A percentile compares a stretch with the other conserved stretches of the same genome.
Evolutionary conservation across 2,888 invertebrate genomes (phyloP).

Genomic region (Drosophila phalerata): DNA sequence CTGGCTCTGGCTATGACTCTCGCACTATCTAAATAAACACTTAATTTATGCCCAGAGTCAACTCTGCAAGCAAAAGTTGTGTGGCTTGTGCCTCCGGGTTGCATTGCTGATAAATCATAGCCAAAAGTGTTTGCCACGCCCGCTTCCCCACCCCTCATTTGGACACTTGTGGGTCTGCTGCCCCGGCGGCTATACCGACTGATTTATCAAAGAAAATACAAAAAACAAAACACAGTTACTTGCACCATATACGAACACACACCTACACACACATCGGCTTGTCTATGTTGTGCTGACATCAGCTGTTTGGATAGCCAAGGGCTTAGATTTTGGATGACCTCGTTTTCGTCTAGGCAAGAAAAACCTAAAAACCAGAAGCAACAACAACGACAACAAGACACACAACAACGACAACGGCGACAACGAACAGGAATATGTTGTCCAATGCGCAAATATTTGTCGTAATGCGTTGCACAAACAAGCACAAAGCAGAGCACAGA

Average conservation of each 20-base stretch:
- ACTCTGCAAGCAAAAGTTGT: slow-evolving; percentile 38
- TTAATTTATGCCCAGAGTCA: slow-evolving; percentile 52
- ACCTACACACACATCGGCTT: not conserved
- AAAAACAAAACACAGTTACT: slow-evolving; percentile 47
- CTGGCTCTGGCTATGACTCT: not conserved
- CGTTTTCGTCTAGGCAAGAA: slow-evolving; percentile 58
- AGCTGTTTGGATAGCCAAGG: slow-evolving; percentile 73
- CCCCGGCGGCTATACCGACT: slow-evolving; percentile 39
- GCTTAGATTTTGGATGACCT: slow-evolving; percentile 72
- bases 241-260: slow-evolving; percentile 10
- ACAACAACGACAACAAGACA: slow-evolving; percentile 24
- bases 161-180: slow-evolving; percentile 51
- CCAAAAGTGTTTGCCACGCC: slow-evolving; percentile 58
- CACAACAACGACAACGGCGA: slow-evolving; percentile 18
- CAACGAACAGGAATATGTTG: slow-evolving; percentile 65
- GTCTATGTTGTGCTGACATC: slow-evolving; percentile 65
- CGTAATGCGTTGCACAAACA: slow-evolving; percentile 71
- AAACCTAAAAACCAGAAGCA: slow-evolving; percentile 40
- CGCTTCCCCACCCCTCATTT: slow-evolving; percentile 13
- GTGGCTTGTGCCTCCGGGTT: slow-evolving; percentile 38
- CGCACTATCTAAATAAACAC: slow-evolving; percentile 52
- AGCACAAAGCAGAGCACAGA: slow-evolving; percentile 29
- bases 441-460: slow-evolving; percentile 75
- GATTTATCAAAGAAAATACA: slow-evolving; percentile 52
- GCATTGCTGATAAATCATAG: slow-evolving; percentile 71